These are phyloP conservation scores for Fulica atra DNA, from an alignment of 2,113 vertebrate genomes.

Conservation along the genomic window DNA sequence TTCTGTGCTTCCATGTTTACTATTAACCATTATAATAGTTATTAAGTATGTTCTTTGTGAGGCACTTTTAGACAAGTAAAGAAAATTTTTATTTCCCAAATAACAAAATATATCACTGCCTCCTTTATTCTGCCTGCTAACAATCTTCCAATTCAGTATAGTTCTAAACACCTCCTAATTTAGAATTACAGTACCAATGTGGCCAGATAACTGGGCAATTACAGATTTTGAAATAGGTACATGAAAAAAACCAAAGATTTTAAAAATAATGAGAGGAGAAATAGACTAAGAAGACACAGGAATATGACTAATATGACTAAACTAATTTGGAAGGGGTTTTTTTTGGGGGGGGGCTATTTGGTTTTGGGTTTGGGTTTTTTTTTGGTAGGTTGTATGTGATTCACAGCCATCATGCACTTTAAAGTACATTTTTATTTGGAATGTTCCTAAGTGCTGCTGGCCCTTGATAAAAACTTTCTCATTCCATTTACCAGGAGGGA, in stretches of 20 bases:
- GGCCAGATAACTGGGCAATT: background rate
- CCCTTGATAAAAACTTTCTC: background rate
- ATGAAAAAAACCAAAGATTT: background rate
- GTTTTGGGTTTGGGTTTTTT: background rate
- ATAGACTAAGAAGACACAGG: background rate
- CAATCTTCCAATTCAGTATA: background rate
- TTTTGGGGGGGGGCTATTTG: too few relatives aligned
- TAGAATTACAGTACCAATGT: background rate
- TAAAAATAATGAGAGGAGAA: background rate
- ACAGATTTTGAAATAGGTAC: background rate
- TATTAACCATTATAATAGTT: background rate
- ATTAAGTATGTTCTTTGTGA: background rate
- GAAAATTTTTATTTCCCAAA: background rate
- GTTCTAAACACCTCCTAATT: background rate
- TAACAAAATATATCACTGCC: background rate
- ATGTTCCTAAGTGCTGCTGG: background rate
- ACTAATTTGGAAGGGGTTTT: background rate
- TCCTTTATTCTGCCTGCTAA: background rate
- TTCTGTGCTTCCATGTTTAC: background rate
- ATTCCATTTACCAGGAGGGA: background rate
- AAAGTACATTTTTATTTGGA: background rate
- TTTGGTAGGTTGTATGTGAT: background rate
- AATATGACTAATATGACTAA: background rate
- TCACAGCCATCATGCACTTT: background rate
- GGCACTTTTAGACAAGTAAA: background rate